phyloP scores from a whole-genome alignment of 2,113 vertebrate species.

The Geococcyx californianus region DNA sequence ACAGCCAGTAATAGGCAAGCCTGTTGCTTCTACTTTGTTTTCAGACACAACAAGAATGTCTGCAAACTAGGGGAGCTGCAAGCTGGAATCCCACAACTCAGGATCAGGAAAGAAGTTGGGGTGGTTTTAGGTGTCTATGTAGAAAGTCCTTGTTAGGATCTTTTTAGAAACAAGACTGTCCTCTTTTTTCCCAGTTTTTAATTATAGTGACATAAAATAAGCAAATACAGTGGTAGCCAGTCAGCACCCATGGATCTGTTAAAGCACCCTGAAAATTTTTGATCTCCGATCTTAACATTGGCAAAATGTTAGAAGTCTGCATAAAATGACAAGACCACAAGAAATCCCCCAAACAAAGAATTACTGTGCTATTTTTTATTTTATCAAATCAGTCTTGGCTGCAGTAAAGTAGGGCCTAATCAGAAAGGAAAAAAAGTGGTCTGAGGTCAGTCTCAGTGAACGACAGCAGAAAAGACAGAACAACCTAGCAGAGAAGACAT shows the following conservation, averaged over 20 bases:
- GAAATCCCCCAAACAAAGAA: background rate
- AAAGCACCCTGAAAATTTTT: background rate
- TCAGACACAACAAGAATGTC: background rate
- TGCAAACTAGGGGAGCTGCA: background rate
- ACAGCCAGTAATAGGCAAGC: background rate
- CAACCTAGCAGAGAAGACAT: constrained; percentile 54
- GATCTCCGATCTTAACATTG: background rate
- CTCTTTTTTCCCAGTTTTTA: background rate
- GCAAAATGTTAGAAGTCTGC: background rate
- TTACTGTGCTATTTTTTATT: background rate
- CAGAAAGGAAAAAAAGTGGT: constrained; percentile 45
- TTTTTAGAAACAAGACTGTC: background rate
- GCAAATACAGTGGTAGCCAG: background rate
- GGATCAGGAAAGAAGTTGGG: accelerated
- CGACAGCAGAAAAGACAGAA: no score
- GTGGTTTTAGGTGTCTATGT: background rate
- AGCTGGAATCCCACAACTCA: background rate
- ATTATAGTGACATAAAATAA: background rate
- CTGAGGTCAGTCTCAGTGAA: constrained; percentile 46
- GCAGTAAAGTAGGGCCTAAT: constrained; percentile 60
- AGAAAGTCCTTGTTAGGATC: background rate
- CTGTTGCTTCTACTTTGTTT: background rate
- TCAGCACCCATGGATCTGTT: background rate
- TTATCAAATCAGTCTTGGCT: constrained; percentile 36
- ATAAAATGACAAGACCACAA: background rate